These are phyloP conservation scores for Seira ritae DNA, from an alignment of 2,888 invertebrate species.

Conservation along the genomic window DNA sequence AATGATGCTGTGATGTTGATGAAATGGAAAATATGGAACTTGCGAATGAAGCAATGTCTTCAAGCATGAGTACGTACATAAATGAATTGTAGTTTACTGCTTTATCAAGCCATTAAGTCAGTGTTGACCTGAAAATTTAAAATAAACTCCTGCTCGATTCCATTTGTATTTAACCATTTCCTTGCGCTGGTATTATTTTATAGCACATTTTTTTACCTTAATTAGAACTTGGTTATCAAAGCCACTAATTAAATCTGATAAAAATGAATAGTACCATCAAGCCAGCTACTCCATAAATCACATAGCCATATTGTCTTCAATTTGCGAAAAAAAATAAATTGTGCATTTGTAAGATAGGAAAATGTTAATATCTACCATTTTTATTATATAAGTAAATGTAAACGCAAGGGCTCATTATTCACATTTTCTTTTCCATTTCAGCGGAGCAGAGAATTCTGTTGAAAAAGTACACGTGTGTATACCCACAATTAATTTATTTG, in stretches of 20 bases:
- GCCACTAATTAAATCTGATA: constrained; percentile 11
- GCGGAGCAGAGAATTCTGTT: constrained; percentile 17
- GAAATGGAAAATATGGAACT: constrained; percentile 14
- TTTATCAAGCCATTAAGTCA: background rate
- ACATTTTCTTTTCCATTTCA: constrained; percentile 17
- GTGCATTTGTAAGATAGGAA: background rate
- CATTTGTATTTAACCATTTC: background rate
- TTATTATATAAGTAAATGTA: background rate
- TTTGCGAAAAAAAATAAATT: too few relatives aligned
- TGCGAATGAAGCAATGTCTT: background rate
- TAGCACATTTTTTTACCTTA: background rate
- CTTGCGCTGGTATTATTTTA: background rate
- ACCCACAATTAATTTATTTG: background rate
- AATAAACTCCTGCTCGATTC: background rate
- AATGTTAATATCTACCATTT: background rate
- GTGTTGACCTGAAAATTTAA: constrained; percentile 10
- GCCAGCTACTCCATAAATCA: background rate
- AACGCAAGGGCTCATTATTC: constrained; percentile 1
- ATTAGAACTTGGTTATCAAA: constrained; percentile 11
- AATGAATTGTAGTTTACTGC: background rate
- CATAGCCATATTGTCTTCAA: too few relatives aligned
- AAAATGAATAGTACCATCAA: background rate
- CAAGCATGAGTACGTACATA: background rate
- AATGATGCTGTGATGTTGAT: too few relatives aligned
- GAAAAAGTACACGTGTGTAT: background rate